phyloP scores from a whole-genome alignment of 2,797 vertebrate species.

The Threskiornis aethiopicus region DNA sequence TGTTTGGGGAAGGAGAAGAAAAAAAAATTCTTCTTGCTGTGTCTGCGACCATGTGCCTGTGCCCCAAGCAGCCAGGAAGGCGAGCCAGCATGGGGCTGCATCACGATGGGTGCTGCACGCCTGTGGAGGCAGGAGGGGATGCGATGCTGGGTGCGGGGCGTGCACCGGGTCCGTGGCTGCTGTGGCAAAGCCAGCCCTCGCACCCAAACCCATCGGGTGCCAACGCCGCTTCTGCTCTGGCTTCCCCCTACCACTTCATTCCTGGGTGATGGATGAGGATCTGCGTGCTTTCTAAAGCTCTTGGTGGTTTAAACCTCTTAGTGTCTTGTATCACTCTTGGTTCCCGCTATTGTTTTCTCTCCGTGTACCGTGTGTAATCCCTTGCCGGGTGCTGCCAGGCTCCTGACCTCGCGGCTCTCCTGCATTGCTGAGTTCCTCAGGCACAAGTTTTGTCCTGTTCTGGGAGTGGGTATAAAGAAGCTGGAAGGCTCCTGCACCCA shows the following conservation, averaged over 20 bases:
- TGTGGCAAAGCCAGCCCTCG: neutral
- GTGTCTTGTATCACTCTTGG: neutral
- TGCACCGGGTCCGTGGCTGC: rapidly evolving
- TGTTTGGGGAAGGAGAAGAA: conserved; percentile 3
- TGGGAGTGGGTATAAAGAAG: neutral
- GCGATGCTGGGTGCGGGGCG: rapidly evolving
- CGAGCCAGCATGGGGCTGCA: rapidly evolving
- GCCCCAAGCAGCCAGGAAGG: neutral
- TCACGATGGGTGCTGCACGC: rapidly evolving
- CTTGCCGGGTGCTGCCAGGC: neutral
- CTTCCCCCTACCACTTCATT: rapidly evolving
- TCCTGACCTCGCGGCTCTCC: neutral
- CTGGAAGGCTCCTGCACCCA: conserved; percentile 35
- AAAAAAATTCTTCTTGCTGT: neutral
- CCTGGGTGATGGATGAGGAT: neutral
- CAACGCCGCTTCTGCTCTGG: neutral
- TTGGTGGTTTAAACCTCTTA: neutral
- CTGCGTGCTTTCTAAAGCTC: neutral
- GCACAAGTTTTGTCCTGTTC: conserved; percentile 52
- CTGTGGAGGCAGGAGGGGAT: neutral
- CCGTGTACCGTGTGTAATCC: neutral
- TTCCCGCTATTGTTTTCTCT: conserved; percentile 26
- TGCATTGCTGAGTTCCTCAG: neutral
- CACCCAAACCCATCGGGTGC: neutral
- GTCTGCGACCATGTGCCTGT: neutral